Percentiles rank a stretch among this genome's conserved stretches.
Conservation (phyloP, 2,113 vertebrate species). For the Eurystomus gularis region DNA sequence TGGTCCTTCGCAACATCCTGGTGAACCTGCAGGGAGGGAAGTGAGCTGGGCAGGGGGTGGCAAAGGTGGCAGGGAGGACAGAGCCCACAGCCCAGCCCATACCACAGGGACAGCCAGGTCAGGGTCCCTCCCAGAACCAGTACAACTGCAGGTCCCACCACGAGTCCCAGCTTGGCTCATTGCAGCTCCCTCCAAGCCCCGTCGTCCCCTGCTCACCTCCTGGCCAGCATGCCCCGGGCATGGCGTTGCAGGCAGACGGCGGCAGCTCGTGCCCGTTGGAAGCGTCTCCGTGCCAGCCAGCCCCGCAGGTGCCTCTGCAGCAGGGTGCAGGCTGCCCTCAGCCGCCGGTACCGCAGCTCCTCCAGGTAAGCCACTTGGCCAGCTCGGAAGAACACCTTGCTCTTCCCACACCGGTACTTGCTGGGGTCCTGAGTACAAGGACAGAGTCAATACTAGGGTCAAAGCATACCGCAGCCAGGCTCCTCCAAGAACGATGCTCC, state of each 20-base stretch:
- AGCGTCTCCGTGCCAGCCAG: slow-evolving; percentile 69
- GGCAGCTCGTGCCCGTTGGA: slow-evolving; percentile 7
- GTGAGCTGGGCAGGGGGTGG: neutral
- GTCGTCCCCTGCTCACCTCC: neutral
- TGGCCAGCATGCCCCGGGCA: neutral
- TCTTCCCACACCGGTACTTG: slow-evolving; percentile 76
- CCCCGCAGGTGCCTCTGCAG: slow-evolving; percentile 77
- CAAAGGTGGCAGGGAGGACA: neutral
- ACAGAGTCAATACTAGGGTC: neutral
- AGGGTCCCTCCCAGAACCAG: neutral
- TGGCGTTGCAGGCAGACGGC: slow-evolving; percentile 61
- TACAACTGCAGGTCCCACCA: neutral
- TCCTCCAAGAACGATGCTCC: neutral
- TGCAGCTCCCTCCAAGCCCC: neutral
- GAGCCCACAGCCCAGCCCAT: neutral
- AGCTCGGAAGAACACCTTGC: slow-evolving; percentile 74
- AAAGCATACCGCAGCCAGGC: accelerated
- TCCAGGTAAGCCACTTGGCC: slow-evolving; percentile 74
- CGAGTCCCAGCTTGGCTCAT: too few species aligned
- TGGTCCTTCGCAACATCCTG: slow-evolving; percentile 61
- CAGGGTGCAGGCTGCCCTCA: slow-evolving; percentile 65
- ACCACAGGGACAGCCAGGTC: neutral
- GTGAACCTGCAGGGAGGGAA: slow-evolving; percentile 23
- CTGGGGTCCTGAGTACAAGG: slow-evolving; percentile 30
- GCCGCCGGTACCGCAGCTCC: slow-evolving; percentile 51